Evolutionary conservation across 2,113 vertebrate species (phyloP).

Genomic region (Archocentrus centrarchus): DNA sequence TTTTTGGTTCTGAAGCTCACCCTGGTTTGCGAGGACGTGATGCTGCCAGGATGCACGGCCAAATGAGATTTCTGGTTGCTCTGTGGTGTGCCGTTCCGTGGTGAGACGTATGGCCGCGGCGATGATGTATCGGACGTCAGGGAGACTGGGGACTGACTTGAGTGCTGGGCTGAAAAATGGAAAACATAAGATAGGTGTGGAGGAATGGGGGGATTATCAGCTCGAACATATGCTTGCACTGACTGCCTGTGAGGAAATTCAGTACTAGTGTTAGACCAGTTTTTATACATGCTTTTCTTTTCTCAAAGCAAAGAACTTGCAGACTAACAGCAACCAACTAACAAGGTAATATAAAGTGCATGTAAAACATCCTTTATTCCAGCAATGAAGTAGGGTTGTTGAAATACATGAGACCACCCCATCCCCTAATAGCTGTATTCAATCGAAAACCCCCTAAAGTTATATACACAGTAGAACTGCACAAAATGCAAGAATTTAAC

Average conservation of each 20-base stretch:
- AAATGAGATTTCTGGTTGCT: constrained; percentile 90
- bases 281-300: too few species aligned
- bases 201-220: background rate
- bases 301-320: too few species aligned
- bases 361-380: background rate
- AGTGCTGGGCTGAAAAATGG: constrained; percentile 87
- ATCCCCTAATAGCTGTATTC: background rate
- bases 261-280: background rate
- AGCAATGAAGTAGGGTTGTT: background rate
- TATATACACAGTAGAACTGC: background rate
- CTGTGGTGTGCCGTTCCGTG: constrained; percentile 95
- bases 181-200: background rate
- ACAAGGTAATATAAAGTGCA: background rate
- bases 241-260: background rate
- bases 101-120: constrained; percentile 95
- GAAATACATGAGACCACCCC: background rate
- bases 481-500: background rate
- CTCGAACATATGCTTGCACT: background rate
- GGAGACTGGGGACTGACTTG: constrained; percentile 96
- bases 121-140: constrained; percentile 96
- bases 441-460: background rate
- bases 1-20: constrained; percentile 70
- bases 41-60: constrained; percentile 76
- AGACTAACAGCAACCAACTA: background rate
- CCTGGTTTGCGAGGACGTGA: constrained; percentile 90